Evolutionary conservation across 2,888 invertebrate genomes (phyloP).

Genomic region (Parnassius glacialis): DNA sequence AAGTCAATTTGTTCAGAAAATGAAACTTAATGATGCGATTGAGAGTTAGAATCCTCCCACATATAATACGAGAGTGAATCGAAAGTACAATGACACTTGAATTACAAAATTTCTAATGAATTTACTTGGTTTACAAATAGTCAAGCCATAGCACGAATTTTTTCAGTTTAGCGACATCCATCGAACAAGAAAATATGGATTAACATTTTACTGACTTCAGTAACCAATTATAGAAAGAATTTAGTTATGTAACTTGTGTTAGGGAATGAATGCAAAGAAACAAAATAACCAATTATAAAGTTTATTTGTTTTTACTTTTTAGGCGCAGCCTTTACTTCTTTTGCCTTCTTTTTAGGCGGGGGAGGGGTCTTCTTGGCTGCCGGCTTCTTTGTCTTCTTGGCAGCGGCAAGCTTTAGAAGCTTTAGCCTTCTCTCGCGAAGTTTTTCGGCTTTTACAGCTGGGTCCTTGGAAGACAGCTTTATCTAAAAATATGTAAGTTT

Average conservation of each 20-base stretch:
- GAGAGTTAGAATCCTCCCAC: too few relatives aligned
- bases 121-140: too few relatives aligned
- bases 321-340: slow-evolving; percentile 44
- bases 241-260: neutral
- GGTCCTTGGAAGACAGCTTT: slow-evolving; percentile 64
- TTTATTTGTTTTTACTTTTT: slow-evolving; percentile 50
- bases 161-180: too few relatives aligned
- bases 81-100: too few relatives aligned
- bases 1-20: too few relatives aligned
- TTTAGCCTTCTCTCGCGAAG: slow-evolving; percentile 74
- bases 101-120: too few relatives aligned
- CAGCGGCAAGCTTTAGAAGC: slow-evolving; percentile 72
- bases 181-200: too few relatives aligned
- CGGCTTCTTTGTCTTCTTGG: slow-evolving; percentile 78
- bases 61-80: too few relatives aligned
- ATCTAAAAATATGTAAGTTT: slow-evolving; percentile 53
- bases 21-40: too few relatives aligned
- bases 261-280: neutral
- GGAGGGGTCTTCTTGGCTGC: slow-evolving; percentile 71
- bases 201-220: too few relatives aligned
- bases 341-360: slow-evolving; percentile 57
- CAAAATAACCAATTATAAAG: slow-evolving; percentile 31
- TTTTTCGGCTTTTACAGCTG: slow-evolving; percentile 73
- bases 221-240: too few relatives aligned
- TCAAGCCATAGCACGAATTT: too few relatives aligned